Percentiles rank a stretch among this genome's conserved stretches.
Conservation (phyloP, 1,140 invertebrate genomes). For the Palaemon carinicauda region DNA sequence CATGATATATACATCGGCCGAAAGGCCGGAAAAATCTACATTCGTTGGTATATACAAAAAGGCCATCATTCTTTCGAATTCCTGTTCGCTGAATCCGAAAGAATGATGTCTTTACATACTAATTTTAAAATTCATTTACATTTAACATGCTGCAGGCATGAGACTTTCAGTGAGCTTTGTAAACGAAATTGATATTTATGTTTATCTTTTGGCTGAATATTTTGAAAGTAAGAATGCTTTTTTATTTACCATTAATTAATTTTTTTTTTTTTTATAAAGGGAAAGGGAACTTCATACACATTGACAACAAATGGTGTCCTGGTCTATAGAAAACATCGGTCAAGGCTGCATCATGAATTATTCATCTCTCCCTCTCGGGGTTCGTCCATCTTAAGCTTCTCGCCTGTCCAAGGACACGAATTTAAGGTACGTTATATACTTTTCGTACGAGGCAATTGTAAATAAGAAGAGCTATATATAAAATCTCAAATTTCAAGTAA, state of each 20-base stretch:
- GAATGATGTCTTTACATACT: not conserved
- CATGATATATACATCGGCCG: too few species aligned
- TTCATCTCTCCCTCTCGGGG: not conserved
- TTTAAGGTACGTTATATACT: not conserved
- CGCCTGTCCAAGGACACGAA: not conserved
- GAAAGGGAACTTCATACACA: not conserved
- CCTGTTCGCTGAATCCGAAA: too few species aligned
- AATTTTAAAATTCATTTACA: not conserved
- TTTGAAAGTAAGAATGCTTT: too few species aligned
- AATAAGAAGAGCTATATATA: too few species aligned
- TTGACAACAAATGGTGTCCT: not conserved
- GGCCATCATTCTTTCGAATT: too few species aligned
- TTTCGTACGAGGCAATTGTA: too few species aligned
- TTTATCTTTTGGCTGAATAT: not conserved
- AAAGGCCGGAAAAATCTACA: too few species aligned
- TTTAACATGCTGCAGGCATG: not conserved
- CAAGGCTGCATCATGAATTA: conserved; percentile 4
- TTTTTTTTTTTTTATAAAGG: not conserved
- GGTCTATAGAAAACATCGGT: not conserved
- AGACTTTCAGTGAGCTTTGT: not conserved
- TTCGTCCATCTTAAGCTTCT: not conserved
- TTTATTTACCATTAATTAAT: too few species aligned
- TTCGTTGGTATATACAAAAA: too few species aligned
- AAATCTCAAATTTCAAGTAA: too few species aligned
- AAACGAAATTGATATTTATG: not conserved